Evolutionary conservation across 2,888 invertebrate genomes (phyloP), one percentile per base, ranked within the genome.

Genomic region (Dryobotodes eremita): DNA sequence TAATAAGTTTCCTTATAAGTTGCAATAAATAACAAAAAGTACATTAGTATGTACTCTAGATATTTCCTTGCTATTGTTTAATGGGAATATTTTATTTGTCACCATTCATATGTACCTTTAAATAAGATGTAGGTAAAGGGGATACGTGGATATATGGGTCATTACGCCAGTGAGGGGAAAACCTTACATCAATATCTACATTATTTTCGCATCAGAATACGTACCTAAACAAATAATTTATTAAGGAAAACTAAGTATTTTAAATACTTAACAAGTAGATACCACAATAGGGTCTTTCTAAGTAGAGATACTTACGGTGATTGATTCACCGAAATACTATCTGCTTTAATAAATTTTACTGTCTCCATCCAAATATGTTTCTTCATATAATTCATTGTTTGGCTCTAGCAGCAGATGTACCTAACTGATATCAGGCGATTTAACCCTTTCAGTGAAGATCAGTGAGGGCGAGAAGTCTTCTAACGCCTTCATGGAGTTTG

Each of bases 401-500:
- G 55, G 46, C 17, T 62, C 17, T 3, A 64, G 64, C 69, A 59
- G n/a, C 81, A 83, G 83, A 80, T 87, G 79, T 90, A n/a, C 48
- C 75, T 55, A 90, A 91, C 82, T 90, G 83, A 92, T 73, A 91
- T 84, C 87, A 92, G 92, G 91, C 31, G 90, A 92, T 84, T 89
- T 92, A 77, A 90, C 89, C 80, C 87, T 96, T 96, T 77, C 95
- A 97, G 96, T 97, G 96, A 96, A 96, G 89, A 96, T 97, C 83
- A 90, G 94, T 42, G 96, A 97, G 82, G 91, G 94, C 0, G 96
- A 96, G 89, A 95, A 96, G 91, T 93, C 95, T 31, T 92, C 95
- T 0, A 96, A 96, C 88, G 96, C 96, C 31, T 96, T 96, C 88
- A 93, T 95, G 94, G 95, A 97, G 92, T 96, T 96, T 83, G 96